Conservation (phyloP, 2,888 invertebrate species). For the Melipona beecheii region DNA sequence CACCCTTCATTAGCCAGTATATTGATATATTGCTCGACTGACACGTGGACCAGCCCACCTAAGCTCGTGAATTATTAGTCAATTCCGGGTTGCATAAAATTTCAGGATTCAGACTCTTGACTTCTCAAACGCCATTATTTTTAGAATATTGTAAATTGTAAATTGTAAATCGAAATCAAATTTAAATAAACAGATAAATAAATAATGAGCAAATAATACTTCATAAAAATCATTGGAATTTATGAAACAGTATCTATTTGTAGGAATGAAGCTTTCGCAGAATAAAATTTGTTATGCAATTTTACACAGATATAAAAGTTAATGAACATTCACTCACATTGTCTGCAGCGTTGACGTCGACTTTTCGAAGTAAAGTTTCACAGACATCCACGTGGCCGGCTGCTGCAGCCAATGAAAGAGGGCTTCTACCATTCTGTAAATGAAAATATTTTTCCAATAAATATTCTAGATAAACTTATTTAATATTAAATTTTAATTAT, state of each 20-base stretch:
- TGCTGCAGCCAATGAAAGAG: conserved; percentile 86
- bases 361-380: conserved; percentile 84
- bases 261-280: neutral
- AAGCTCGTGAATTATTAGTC: conserved; percentile 62
- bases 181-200: neutral
- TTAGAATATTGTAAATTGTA: neutral
- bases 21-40: conserved; percentile 64
- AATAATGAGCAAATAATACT: neutral
- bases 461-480: neutral
- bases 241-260: neutral
- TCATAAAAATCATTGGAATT: neutral
- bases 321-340: conserved; percentile 83
- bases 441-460: neutral
- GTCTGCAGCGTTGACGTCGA: conserved; percentile 85
- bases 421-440: conserved; percentile 83
- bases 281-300: neutral
- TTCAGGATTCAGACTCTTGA: conserved; percentile 17
- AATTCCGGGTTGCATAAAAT: conserved; percentile 40
- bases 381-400: conserved; percentile 85
- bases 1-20: conserved; percentile 62
- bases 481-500: neutral
- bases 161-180: neutral
- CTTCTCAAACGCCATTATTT: neutral
- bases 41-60: conserved; percentile 63
- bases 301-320: neutral